Evolutionary conservation across 2,113 vertebrate species (phyloP), one percentile per base, ranked within the genome.

Genomic region (Antechinus stuartii): DNA sequence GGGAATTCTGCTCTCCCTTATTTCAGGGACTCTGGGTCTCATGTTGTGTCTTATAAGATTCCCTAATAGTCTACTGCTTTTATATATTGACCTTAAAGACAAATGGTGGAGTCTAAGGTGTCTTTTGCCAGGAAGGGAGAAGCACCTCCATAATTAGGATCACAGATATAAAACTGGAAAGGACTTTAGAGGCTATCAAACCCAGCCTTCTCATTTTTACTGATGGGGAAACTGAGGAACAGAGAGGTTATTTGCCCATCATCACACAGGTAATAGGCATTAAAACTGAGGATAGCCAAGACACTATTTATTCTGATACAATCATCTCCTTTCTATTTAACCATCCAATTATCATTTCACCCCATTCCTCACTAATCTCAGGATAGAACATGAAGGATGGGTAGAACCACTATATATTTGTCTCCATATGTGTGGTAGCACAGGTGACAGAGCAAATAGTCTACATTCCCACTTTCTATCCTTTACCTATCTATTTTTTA

Each of bases 141-240:
- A 96, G 96, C 56, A 89, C 91, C 2, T 2, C 93, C 56, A 95
- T 94, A 96, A 96, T 94, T 76, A 76, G 35, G 61, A 76, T n/a
- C 61, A 76, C n/a, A 76, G 61, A n/a, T 76, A 35, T 76, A 76
- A n/a, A n/a, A n/a, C 61, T n/a, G 61, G 30, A 76, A 76, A 76
- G 61, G 14, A 76, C 5, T 57, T 57, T 57, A 57, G 61, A 76
- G 35, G 35, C 16, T 16, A 61, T 61, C 57, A 76, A 76, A 35
- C 19, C 14, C 4, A 76, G 61, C 12, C 35, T 68, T 35, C 57
- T 76, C 61, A 76, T 76, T 76, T 76, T 76, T 76, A 76, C 61
- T 76, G 5, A 19, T 76, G 61, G 35, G 9, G 14, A n/a, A 76
- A 76, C 35, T n/a, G 61, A 76, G 61, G 16, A 14, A 76, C 35